Base-by-base conservation (phyloP, 2,113 vertebrate genomes). In the Zapus hudsonius region DNA sequence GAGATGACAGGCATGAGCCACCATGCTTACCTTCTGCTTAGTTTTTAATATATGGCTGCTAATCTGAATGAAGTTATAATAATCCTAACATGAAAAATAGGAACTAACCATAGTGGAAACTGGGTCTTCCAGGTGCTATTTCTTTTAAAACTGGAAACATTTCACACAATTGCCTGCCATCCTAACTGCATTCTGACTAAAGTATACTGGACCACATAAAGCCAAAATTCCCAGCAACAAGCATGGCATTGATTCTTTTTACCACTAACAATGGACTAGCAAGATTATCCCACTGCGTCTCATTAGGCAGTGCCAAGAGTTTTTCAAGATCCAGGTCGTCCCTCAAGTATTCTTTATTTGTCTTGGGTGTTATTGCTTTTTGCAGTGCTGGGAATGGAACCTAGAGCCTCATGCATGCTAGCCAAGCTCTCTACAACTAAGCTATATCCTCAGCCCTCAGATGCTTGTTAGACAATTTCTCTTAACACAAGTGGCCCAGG, bases 191-290 rank as follows among this genome's bases (percentile, higher is more conserved):
- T 52, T 7, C 52, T 52, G 11, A 52, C 52, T 52, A 52, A 15
- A 52, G 52, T 52, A 2, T 12, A 52, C 19, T 61, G 55, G 2
- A 42, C 69, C 57, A 87, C 0, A 92, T 67, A 52, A 74, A 85
- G 57, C 57, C 63, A 84, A 69, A 36, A 29, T 87, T 84, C 55
- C 25, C 73, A 84, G 64, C 52, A 89, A 92, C 52, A 55, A 76
- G 33, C 52, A 92, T 29, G n/a, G 64, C 13, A 79, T 78, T 91
- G 47, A 69, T 64, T 87, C n/a, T 92, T 93, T 90, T 79, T 52
- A 82, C 70, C 42, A 74, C 69, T 36, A 82, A 86, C 87, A 70
- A 87, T n/a, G 70, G 55, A 20, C 27, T 25, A 42, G 29, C 33
- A 22, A 87, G 36, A 40, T 70, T 44, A 72, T 33, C 23, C 44